A percentile compares a stretch with the other conserved stretches of the same genome.
Conservation (phyloP, 2,888 invertebrate genomes). For the Dasysyrphus albostriatus region DNA sequence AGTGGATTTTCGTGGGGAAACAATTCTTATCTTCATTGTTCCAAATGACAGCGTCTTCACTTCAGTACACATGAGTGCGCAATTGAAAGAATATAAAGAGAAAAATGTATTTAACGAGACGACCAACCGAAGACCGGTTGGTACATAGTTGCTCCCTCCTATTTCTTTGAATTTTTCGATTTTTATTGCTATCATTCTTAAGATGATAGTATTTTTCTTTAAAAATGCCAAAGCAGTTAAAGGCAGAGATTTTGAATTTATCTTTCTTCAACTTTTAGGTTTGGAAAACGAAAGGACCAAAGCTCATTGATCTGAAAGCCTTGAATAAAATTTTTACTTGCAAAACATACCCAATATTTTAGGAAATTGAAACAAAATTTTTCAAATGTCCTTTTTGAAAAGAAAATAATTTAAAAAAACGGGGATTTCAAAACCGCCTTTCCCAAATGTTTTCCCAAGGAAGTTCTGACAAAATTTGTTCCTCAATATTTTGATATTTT, state of each 20-base stretch:
- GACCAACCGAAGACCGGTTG: conserved; percentile 28
- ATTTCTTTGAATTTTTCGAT: conserved; percentile 27
- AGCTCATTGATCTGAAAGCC: conserved; percentile 15
- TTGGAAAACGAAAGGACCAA: conserved; percentile 4
- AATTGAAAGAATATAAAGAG: conserved; percentile 62
- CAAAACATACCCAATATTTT: too few species aligned
- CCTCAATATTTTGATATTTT: too few species aligned
- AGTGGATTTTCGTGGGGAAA: conserved; percentile 50
- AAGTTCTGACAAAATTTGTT: too few species aligned
- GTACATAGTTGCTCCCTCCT: conserved; percentile 11
- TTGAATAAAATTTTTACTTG: neutral
- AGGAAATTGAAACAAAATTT: too few species aligned
- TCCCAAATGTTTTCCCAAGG: too few species aligned
- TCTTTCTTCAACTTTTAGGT: neutral
- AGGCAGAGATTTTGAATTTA: conserved; percentile 14
- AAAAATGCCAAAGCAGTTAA: neutral
- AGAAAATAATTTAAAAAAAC: too few species aligned
- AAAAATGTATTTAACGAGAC: conserved; percentile 69
- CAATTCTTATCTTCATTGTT: conserved; percentile 71
- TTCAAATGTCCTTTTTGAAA: too few species aligned
- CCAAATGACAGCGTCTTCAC: conserved; percentile 76
- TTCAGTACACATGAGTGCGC: conserved; percentile 77
- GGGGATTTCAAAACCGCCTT: too few species aligned
- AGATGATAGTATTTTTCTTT: conserved; percentile 11
- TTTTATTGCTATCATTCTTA: conserved; percentile 62